Base-by-base conservation (phyloP, 1,140 invertebrate species). In the Bactericera cockerelli region DNA sequence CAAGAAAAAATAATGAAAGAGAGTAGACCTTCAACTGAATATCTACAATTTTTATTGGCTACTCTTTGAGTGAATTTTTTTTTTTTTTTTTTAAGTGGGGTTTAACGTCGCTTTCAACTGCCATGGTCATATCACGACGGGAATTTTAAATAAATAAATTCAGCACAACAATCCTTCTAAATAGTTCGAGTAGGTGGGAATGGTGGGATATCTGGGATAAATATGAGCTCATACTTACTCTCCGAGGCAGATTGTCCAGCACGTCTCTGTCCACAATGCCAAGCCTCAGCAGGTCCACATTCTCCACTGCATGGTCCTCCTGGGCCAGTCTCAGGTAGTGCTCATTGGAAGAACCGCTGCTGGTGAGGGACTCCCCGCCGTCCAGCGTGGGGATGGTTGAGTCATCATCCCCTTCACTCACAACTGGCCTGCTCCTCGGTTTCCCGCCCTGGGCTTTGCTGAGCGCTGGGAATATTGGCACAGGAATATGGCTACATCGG, bases 331-430 rank as follows among this genome's bases (percentile, higher is more conserved):
- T 21, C 24, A 60, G 53, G 56, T 36, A 61, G 16, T 63, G 63
- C 55, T 66, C 65, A 13, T 65, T 63, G 19, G 65, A 65, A 4
- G 63, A 65, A 26, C 65, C 64, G 24, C 65, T 65, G 26, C 64
- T 65, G 2, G 66, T 67, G n/a, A 66, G 54, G 4, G 66, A 67
- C 11, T 67, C 66, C 2, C 65, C 64, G 13, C 64, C 66, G 49
- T 67, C 64, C 24, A 31, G 55, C 16, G 28, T 64, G 1, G 62
- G 63, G 10, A 65, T 65, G 1, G 62, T 42, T 1, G 58, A 58
- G 14, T 59, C 58, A 26, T 54, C 14, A 26, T 57, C 59, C 13
- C 42, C 55, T 21, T 55, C 55, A 19, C 22, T 36, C 14, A 14
- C 56, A 3, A 2, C 19, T 4, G 49, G 4, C 21, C 22, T 38